Evolutionary conservation across 2,888 invertebrate genomes (phyloP).

Genomic region (Heliconius cydno): DNA sequence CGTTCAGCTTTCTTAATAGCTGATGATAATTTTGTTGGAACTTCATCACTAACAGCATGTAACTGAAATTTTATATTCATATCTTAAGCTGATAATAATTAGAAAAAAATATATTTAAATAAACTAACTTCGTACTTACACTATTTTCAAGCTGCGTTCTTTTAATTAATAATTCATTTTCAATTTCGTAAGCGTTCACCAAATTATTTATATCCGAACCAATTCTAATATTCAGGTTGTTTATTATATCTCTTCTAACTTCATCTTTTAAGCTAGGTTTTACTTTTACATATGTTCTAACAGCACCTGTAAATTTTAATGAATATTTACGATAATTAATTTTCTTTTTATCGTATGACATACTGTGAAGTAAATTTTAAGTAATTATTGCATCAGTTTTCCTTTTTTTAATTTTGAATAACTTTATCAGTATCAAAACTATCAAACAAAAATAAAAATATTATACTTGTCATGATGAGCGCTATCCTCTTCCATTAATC

Average conservation of each 20-base stretch:
- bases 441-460: conserved; percentile 5
- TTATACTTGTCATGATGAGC: conserved; percentile 6
- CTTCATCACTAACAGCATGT: conserved; percentile 84
- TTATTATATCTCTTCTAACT: conserved; percentile 76
- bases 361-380: not conserved
- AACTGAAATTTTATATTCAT: conserved; percentile 71
- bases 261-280: conserved; percentile 60
- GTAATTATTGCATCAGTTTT: not conserved
- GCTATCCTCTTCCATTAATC: not conserved
- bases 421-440: not conserved
- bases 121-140: conserved; percentile 57
- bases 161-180: conserved; percentile 61
- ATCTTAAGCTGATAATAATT: not conserved
- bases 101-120: not conserved
- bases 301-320: conserved; percentile 17
- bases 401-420: not conserved
- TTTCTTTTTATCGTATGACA: not conserved
- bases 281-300: conserved; percentile 38
- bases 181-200: conserved; percentile 57
- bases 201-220: conserved; percentile 72
- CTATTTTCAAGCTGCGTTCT: conserved; percentile 62
- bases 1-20: conserved; percentile 85
- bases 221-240: conserved; percentile 69
- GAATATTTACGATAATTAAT: conserved; percentile 1
- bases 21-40: conserved; percentile 85